Base-by-base conservation (phyloP, 2,113 vertebrate genomes). In the Galbula dea region DNA sequence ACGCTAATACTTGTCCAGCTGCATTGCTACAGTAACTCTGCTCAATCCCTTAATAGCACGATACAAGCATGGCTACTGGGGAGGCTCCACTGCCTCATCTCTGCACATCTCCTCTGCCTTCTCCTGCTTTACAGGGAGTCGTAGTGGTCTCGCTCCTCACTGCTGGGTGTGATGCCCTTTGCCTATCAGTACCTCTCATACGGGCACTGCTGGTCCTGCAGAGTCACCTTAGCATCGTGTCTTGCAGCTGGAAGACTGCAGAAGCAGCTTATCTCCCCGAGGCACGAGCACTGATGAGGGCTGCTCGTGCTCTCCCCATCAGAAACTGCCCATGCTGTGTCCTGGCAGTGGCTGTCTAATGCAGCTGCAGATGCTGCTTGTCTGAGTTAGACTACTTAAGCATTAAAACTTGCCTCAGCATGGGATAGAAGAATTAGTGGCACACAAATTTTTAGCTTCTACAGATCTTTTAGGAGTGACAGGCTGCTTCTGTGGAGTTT, bases 251-350 rank as follows among this genome's bases (percentile, higher is more conserved):
- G n/a, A 76, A 7, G 68, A 4, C 6, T 17, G 63, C 5, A 67
- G 76, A 30, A 71, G 68, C 59, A 59, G 14, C 66, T 0, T 2
- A 7, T 20, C 46, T 48, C 24, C 15, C 4, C 1, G 4, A 34
- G 51, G 43, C 22, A 19, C 4, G 10, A 41, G 52, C 26, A 30
- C 14, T 11, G 71, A 2, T 29, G 6, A 46, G 54, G n/a, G 15
- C 2, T 14, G 32, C 11, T 16, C 24, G 1, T 2, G 2, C 54
- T 39, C 24, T 39, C 67, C 36, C 8, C 5, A 12, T 23, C 20
- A 29, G 54, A 24, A 55, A 13, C 7, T 32, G 57, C 63, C 24
- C 2, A 1, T 2, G 4, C 12, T 0, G 0, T 17, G 54, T 27
- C 45, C 36, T n/a, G 43, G 49, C 22, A n/a, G 13, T 10, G 66